Percentiles rank a stretch among this genome's conserved stretches.
Conservation (phyloP, 2,797 vertebrate species). For the Pseudochirops corinnae region DNA sequence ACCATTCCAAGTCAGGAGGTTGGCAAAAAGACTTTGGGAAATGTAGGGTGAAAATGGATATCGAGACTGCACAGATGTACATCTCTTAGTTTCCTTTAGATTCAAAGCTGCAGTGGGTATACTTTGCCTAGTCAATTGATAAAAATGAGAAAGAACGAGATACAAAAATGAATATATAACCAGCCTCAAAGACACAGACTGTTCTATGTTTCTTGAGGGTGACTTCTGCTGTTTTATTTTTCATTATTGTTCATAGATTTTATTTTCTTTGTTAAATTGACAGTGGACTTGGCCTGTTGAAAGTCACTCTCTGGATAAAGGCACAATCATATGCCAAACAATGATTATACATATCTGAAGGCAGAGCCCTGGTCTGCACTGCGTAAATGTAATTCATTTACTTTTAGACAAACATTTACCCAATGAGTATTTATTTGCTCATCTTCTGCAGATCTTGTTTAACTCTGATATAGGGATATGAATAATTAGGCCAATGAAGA, state of each 20-base stretch:
- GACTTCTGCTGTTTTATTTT: conserved; percentile 9
- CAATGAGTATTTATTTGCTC: conserved; percentile 26
- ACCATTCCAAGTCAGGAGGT: not conserved
- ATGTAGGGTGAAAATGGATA: not conserved
- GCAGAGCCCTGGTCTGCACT: not conserved
- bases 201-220: not conserved
- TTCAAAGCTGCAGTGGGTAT: not conserved
- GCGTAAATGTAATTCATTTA: conserved; percentile 37
- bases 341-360: conserved; percentile 10
- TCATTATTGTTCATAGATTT: conserved; percentile 11
- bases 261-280: conserved; percentile 27
- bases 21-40: not conserved
- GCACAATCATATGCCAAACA: conserved; percentile 13
- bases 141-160: not conserved
- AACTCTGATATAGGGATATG: conserved; percentile 15
- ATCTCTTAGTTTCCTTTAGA: not conserved
- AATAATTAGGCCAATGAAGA: not conserved
- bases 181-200: not conserved
- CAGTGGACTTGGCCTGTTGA: conserved; percentile 28
- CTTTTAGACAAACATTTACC: conserved; percentile 15
- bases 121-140: conserved; percentile 23
- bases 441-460: not conserved
- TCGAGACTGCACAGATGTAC: fast-evolving
- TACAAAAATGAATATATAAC: not conserved
- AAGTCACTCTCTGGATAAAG: conserved; percentile 42